phyloP scores from a whole-genome alignment of 2,797 vertebrate genomes.

The Labroides dimidiatus region DNA sequence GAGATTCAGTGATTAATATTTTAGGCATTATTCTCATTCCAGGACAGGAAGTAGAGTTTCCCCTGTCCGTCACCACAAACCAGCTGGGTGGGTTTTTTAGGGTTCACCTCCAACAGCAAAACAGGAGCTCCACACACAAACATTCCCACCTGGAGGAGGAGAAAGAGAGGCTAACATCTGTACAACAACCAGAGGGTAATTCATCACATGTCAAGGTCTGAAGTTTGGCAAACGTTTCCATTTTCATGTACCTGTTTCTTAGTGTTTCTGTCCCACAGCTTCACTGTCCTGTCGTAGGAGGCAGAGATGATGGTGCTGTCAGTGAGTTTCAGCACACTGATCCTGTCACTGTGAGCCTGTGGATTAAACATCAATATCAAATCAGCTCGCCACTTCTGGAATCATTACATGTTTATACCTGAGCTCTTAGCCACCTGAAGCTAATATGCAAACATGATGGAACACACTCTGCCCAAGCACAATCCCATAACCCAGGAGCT shows the following conservation, averaged over 20 bases:
- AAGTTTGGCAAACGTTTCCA: too few relatives aligned
- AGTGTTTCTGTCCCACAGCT: slow-evolving; percentile 88
- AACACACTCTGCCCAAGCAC: too few relatives aligned
- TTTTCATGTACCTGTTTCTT: slow-evolving; percentile 88
- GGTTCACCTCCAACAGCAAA: slow-evolving; percentile 82
- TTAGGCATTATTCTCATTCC: slow-evolving; percentile 66
- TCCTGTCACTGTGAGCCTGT: slow-evolving; percentile 84
- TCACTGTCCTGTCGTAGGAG: slow-evolving; percentile 87
- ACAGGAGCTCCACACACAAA: slow-evolving; percentile 87
- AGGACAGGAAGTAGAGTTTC: slow-evolving; percentile 86
- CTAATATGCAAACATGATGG: too few relatives aligned
- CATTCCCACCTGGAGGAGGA: slow-evolving; percentile 84
- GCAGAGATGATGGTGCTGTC: slow-evolving; percentile 84
- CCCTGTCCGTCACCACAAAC: slow-evolving; percentile 86
- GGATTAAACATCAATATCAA: slow-evolving; percentile 18
- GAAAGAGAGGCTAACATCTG: not conserved
- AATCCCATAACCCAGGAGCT: too few relatives aligned
- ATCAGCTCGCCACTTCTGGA: too few relatives aligned
- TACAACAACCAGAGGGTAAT: too few relatives aligned
- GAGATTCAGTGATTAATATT: not conserved
- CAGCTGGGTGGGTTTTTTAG: slow-evolving; percentile 69
- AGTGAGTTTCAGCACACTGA: slow-evolving; percentile 85
- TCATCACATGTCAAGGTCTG: too few relatives aligned
- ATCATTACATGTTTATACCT: not conserved
- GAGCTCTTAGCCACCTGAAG: not conserved